Evolutionary conservation across 2,797 vertebrate genomes (phyloP), one percentile per base, ranked within the genome.

Genomic region (Muraenolepis orangiensis): DNA sequence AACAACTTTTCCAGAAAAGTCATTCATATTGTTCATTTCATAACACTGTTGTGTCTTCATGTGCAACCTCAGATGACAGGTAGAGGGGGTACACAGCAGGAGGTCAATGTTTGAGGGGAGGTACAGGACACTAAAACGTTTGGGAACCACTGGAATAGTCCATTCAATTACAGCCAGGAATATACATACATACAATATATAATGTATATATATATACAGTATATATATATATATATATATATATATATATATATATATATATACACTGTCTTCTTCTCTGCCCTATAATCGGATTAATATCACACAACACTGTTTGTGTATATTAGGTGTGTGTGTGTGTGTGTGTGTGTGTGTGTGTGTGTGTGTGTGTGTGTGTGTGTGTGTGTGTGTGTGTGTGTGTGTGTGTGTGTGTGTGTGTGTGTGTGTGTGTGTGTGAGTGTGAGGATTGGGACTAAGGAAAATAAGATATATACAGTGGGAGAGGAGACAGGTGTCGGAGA

Each of bases 341-440:
- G 30, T 31, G 67, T 11, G 67, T 31, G 30, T n/a, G 66, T 69
- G 68, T 10, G 68, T 69, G 68, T 10, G 68, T 69, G 67, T 34
- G 30, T 34, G 67, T 34, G 67, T 34, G 30, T 34, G 30, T 69
- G 30, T n/a, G 67, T 69, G 67, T n/a, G 67, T 69, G 67, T 18
- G 66, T 68, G 66, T 18, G 14, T 68, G 66, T 68, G 66, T 68
- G 66, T 68, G 66, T 68, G 66, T 67, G 66, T 67, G 66, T 67
- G 66, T 67, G 66, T 66, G 61, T 66, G 61, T 66, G 61, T 66
- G 61, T 26, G 61, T 66, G n/a, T 66, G 64, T 64, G 57, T 64
- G 57, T 64, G 57, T 64, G 32, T 34, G 32, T 34, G 32, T 34
- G 7, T 34, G 32, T 34, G 32, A 3, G 32, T 34, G 32, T 34